Percentiles rank a stretch among this genome's conserved stretches.
Evolutionary conservation across 2,113 vertebrate species (phyloP).

Genomic region (Willisornis vidua): DNA sequence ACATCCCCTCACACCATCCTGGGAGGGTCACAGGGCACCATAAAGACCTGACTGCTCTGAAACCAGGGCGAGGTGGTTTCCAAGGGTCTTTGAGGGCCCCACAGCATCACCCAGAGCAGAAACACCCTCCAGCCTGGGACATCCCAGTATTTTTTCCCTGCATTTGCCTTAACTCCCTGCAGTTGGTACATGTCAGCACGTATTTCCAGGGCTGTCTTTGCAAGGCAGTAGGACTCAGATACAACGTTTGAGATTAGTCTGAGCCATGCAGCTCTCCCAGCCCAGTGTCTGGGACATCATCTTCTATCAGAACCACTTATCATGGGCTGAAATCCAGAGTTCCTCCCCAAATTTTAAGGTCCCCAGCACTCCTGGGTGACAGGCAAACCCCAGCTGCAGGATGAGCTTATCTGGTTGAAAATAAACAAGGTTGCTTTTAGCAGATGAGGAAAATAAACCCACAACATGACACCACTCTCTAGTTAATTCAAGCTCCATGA

Average conservation of each 20-base stretch:
- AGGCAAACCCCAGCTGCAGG: neutral
- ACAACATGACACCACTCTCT: neutral
- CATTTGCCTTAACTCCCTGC: neutral
- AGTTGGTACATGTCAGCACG: neutral
- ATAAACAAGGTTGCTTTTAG: neutral
- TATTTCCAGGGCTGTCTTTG: neutral
- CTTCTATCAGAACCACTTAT: neutral
- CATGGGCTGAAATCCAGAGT: neutral
- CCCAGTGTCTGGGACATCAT: neutral
- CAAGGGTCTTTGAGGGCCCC: neutral
- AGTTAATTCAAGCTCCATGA: neutral
- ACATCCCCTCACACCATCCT: rapidly evolving
- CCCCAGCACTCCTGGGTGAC: rapidly evolving
- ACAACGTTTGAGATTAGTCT: neutral
- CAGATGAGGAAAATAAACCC: neutral
- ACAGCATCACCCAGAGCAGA: neutral
- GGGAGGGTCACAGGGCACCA: neutral
- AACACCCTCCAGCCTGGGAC: neutral
- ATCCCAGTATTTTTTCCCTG: neutral
- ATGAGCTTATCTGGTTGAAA: neutral
- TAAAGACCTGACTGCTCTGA: neutral
- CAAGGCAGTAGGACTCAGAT: neutral
- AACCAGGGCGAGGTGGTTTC: neutral
- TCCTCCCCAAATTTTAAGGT: neutral
- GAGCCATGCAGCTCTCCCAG: neutral